Conservation (phyloP, 2,888 invertebrate genomes). For the Argyra leucocephala region DNA sequence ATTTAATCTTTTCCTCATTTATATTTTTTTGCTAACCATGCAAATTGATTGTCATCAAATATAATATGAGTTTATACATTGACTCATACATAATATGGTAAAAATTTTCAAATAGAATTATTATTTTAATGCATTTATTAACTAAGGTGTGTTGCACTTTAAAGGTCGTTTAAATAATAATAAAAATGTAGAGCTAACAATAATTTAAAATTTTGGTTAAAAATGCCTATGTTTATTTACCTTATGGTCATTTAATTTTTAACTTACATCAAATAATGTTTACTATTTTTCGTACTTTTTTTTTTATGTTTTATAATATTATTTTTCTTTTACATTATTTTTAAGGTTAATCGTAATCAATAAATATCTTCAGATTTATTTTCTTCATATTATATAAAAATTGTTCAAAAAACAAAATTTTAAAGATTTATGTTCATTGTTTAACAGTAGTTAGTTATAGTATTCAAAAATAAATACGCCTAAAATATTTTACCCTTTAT, state of each 20-base stretch:
- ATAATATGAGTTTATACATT: neutral
- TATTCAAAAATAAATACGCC: too few relatives aligned
- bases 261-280: neutral
- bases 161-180: neutral
- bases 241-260: neutral
- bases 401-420: too few relatives aligned
- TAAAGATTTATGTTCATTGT: too few relatives aligned
- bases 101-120: neutral
- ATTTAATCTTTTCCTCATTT: neutral
- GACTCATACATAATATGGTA: neutral
- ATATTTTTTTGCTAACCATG: neutral
- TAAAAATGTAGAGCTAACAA: neutral
- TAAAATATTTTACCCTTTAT: too few relatives aligned
- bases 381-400: too few relatives aligned
- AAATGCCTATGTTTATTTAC: neutral
- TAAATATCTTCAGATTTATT: too few relatives aligned
- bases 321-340: neutral
- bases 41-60: neutral
- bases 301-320: too few relatives aligned
- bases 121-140: neutral
- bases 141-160: slow-evolving; percentile 3
- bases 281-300: neutral
- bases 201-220: neutral
- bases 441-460: too few relatives aligned
- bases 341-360: neutral